Conservation (phyloP, 2,888 invertebrate species). For the Eristalinus aeneus region DNA sequence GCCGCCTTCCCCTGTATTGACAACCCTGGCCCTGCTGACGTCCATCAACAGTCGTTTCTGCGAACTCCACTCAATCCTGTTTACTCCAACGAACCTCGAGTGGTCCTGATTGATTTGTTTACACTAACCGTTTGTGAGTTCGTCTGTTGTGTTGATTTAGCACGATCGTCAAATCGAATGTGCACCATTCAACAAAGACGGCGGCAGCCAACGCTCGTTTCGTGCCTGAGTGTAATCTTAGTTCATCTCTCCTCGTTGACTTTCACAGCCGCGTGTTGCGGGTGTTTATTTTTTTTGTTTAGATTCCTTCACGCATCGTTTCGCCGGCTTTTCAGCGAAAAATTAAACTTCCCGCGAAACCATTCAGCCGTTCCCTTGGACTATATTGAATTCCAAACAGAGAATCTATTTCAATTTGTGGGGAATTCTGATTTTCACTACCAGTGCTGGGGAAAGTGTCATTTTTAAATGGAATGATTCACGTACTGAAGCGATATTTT, state of each 20-base stretch:
- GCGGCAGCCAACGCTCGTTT: background rate
- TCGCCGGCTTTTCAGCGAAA: background rate
- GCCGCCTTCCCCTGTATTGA: background rate
- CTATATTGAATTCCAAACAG: background rate
- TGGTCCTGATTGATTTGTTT: background rate
- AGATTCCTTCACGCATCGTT: background rate
- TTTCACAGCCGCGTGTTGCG: background rate
- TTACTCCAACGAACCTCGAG: background rate
- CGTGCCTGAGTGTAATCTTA: background rate
- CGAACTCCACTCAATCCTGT: background rate
- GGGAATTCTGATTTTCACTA: background rate
- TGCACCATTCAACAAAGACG: background rate
- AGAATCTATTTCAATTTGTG: background rate
- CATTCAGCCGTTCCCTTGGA: background rate
- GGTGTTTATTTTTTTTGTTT: conserved; percentile 20
- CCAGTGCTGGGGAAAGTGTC: background rate
- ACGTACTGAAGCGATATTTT: too few species aligned
- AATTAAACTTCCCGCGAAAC: conserved; percentile 1
- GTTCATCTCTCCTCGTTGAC: background rate
- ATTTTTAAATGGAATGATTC: too few species aligned
- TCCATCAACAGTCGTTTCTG: background rate
- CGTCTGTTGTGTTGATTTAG: background rate
- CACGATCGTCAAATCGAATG: background rate
- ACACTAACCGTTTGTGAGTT: background rate
- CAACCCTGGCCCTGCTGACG: background rate